These are phyloP conservation scores for Cercopithecus hamlyni DNA, from an alignment of 2,797 vertebrate genomes.

Conservation along the genomic window DNA sequence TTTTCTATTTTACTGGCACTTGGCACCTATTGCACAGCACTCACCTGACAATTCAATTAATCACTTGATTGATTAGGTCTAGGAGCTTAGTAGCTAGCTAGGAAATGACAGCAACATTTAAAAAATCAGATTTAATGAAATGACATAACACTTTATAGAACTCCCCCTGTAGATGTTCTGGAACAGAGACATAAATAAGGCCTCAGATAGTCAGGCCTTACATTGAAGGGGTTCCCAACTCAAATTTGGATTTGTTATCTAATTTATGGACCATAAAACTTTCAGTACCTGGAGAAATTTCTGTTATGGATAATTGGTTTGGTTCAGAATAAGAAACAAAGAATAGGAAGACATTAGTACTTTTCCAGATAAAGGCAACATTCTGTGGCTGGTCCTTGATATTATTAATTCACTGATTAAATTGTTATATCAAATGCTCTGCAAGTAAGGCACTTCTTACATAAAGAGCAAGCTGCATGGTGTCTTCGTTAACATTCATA, in stretches of 20 bases:
- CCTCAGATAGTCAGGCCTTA: neutral
- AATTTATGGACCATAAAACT: neutral
- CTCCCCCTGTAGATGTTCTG: neutral
- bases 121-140: constrained; percentile 2
- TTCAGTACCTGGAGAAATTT: neutral
- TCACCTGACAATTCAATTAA: neutral
- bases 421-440: constrained; percentile 1
- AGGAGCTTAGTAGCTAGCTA: neutral
- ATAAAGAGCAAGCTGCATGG: constrained; percentile 13
- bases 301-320: neutral
- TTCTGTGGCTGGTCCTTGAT: neutral
- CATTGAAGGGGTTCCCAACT: neutral
- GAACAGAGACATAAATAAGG: constrained; percentile 18
- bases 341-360: neutral
- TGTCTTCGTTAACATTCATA: constrained; percentile 50
- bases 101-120: neutral
- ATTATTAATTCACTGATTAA: constrained; percentile 55
- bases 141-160: neutral
- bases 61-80: constrained; percentile 12
- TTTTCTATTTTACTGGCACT: neutral
- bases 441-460: neutral
- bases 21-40: neutral
- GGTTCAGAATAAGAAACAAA: constrained; percentile 44
- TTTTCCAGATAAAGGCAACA: neutral
- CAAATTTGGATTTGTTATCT: constrained; percentile 27